Percentiles rank a stretch among this genome's conserved stretches.
Evolutionary conservation across 2,888 invertebrate species (phyloP).

Genomic region (Cataglyphis rosenhaueri): DNA sequence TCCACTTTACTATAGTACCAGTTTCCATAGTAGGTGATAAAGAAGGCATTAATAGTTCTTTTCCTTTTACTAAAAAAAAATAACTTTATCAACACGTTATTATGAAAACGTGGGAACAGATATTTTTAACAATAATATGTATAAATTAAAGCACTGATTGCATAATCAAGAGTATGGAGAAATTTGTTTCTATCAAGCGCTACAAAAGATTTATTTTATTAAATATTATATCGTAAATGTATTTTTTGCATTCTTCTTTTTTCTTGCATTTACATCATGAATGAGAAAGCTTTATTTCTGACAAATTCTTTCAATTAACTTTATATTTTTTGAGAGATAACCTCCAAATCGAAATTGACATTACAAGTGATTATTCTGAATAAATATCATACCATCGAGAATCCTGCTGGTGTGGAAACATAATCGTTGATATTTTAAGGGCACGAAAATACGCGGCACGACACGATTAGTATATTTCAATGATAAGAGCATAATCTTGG

Average conservation of each 20-base stretch:
- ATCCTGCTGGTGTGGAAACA: conserved; percentile 83
- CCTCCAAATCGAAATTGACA: conserved; percentile 67
- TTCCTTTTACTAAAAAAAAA: conserved; percentile 81
- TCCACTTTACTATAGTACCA: conserved; percentile 88
- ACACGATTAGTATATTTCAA: conserved; percentile 74
- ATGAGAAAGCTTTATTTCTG: neutral
- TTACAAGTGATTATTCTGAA: conserved; percentile 37
- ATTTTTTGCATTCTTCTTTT: neutral
- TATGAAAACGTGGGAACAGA: neutral
- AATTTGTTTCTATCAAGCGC: neutral
- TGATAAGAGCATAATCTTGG: conserved; percentile 76
- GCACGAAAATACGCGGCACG: conserved; percentile 74
- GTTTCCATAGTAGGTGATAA: conserved; percentile 89
- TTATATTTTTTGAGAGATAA: conserved; percentile 67
- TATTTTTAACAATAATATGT: neutral
- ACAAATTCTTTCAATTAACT: neutral
- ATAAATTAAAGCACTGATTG: conserved; percentile 59
- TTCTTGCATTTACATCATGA: neutral
- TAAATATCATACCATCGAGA: conserved; percentile 79
- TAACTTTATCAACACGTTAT: conserved; percentile 6
- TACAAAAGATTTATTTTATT: neutral
- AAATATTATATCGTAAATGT: neutral
- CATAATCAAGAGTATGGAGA: conserved; percentile 66
- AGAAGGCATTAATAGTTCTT: conserved; percentile 87
- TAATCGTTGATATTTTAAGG: conserved; percentile 79